Percentiles rank a stretch among this genome's conserved stretches.
phyloP scores from a whole-genome alignment of 2,113 vertebrate species.

The Barnardius zonarius region DNA sequence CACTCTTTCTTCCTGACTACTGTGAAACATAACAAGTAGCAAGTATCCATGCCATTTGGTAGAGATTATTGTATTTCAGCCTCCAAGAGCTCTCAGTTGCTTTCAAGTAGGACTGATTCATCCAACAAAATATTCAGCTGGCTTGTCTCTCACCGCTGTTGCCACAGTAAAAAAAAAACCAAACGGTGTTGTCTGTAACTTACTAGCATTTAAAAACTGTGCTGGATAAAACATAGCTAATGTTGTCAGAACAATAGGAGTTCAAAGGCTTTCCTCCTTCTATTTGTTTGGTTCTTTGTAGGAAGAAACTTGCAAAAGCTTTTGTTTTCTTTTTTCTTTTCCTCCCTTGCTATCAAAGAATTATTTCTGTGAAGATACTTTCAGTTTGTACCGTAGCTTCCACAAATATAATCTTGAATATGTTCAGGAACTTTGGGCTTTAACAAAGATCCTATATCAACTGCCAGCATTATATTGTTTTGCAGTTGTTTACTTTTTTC shows the following conservation, averaged over 20 bases:
- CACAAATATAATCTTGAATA: neutral
- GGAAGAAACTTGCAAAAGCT: neutral
- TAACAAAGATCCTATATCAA: neutral
- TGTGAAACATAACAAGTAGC: neutral
- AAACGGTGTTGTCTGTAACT: neutral
- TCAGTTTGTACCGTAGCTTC: neutral
- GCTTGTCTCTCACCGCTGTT: neutral
- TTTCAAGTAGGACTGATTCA: constrained; percentile 39
- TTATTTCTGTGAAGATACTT: neutral
- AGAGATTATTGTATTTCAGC: neutral
- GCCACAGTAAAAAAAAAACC: neutral
- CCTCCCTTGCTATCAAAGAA: neutral
- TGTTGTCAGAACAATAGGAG: neutral
- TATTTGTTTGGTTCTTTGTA: neutral
- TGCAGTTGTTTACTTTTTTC: neutral
- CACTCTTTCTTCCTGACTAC: neutral
- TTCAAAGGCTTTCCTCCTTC: constrained; percentile 21
- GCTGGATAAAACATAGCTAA: constrained; percentile 1
- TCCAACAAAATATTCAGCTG: constrained; percentile 1
- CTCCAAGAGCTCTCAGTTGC: neutral
- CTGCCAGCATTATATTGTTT: neutral
- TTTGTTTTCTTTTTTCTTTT: neutral
- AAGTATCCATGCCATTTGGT: neutral
- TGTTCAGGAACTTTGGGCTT: neutral
- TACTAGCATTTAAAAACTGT: constrained; percentile 13